phyloP scores from a whole-genome alignment of 2,888 invertebrate genomes.

The Brachypterus glaber region DNA sequence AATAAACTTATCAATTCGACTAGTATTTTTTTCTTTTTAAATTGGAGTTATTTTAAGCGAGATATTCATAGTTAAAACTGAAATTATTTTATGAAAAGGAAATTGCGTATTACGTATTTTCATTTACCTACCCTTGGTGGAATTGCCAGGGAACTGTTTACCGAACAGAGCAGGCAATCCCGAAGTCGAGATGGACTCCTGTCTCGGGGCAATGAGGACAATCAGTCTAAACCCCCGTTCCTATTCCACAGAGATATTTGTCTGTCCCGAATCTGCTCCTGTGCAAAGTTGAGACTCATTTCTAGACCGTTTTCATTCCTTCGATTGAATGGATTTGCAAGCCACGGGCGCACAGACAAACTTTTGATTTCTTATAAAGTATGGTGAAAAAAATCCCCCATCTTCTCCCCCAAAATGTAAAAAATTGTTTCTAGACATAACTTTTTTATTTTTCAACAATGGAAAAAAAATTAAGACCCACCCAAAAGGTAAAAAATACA shows the following conservation, averaged over 20 bases:
- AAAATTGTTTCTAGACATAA: too few relatives aligned
- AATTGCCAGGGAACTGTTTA: slow-evolving; percentile 19
- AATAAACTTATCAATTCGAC: too few relatives aligned
- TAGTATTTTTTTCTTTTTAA: too few relatives aligned
- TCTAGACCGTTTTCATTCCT: slow-evolving; percentile 29
- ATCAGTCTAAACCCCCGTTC: slow-evolving; percentile 38
- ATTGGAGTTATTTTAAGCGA: too few relatives aligned
- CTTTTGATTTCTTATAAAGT: slow-evolving; percentile 22
- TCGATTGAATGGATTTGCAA: slow-evolving; percentile 31
- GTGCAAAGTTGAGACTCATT: slow-evolving; percentile 32
- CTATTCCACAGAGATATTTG: slow-evolving; percentile 38
- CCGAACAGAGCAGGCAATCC: slow-evolving; percentile 33
- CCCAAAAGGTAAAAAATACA: too few relatives aligned
- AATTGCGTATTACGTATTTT: too few relatives aligned
- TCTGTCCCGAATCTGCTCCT: slow-evolving; percentile 32
- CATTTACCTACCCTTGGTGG: slow-evolving; percentile 29
- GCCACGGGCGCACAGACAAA: slow-evolving; percentile 24
- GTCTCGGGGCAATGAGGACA: slow-evolving; percentile 40
- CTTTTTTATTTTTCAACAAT: too few relatives aligned
- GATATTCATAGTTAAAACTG: too few relatives aligned
- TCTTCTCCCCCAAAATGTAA: too few relatives aligned
- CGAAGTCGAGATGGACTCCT: slow-evolving; percentile 35
- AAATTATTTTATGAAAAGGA: too few relatives aligned
- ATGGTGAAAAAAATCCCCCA: too few relatives aligned
- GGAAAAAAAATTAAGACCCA: too few relatives aligned